Evolutionary conservation across 2,113 vertebrate genomes (phyloP).

Genomic region (Ciconia maguari): DNA sequence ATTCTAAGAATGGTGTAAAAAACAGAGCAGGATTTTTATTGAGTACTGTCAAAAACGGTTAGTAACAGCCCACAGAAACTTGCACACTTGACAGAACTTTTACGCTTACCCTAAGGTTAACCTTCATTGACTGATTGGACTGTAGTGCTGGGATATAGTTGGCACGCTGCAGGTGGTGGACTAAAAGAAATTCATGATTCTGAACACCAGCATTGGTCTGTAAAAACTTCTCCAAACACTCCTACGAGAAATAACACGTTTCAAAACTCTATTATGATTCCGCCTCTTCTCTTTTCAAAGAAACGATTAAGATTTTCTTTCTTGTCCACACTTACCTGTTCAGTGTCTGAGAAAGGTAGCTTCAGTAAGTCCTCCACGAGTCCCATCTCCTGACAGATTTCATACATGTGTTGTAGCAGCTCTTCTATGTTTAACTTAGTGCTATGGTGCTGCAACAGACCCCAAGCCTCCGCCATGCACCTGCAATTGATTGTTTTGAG

Average conservation of each 20-base stretch:
- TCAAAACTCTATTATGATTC: background rate
- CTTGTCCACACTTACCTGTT: conserved; percentile 78
- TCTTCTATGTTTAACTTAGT: conserved; percentile 80
- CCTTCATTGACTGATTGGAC: conserved; percentile 86
- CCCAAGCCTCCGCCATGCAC: conserved; percentile 91
- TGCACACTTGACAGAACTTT: background rate
- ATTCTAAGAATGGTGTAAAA: background rate
- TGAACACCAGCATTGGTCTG: conserved; percentile 80
- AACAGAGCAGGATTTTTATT: background rate
- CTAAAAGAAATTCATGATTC: conserved; percentile 88
- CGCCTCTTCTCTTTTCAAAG: background rate
- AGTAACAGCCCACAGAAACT: background rate
- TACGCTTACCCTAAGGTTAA: conserved; percentile 77
- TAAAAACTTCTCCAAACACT: conserved; percentile 88
- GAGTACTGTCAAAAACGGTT: background rate
- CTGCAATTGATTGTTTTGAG: conserved; percentile 57
- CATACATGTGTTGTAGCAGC: conserved; percentile 82
- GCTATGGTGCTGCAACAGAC: conserved; percentile 81
- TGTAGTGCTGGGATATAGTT: conserved; percentile 90
- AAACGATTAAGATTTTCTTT: background rate
- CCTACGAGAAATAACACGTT: conserved; percentile 69
- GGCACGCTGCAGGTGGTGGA: conserved; percentile 89
- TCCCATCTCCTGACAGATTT: conserved; percentile 88
- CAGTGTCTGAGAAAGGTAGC: conserved; percentile 83
- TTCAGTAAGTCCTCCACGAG: conserved; percentile 92